Conservation (phyloP, 2,113 vertebrate genomes). For the Melanostigma gelatinosum region DNA sequence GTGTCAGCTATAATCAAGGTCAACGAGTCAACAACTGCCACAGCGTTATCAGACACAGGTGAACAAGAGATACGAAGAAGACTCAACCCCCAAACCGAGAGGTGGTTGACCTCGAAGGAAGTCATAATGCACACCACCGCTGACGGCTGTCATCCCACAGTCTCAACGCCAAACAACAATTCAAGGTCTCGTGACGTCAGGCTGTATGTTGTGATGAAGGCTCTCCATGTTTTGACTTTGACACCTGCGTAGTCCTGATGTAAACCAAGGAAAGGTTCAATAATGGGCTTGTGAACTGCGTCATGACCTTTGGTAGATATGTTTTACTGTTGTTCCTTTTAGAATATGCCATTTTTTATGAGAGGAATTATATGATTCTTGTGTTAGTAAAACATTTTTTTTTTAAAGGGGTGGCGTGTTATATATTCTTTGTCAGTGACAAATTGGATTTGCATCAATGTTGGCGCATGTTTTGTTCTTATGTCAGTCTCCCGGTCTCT, state of each 20-base stretch:
- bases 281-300: background rate
- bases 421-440: background rate
- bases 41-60: slow-evolving; percentile 38
- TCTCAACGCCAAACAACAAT: slow-evolving; percentile 25
- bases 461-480: background rate
- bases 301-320: background rate
- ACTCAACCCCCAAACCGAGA: slow-evolving; percentile 49
- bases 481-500: background rate
- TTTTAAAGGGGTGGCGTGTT: background rate
- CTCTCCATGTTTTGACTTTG: slow-evolving; percentile 29
- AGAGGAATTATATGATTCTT: background rate
- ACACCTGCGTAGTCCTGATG: background rate
- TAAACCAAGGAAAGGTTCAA: slow-evolving; percentile 13
- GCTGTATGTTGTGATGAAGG: slow-evolving; percentile 1
- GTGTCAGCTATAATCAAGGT: slow-evolving; percentile 29
- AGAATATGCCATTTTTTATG: background rate
- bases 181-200: slow-evolving; percentile 32
- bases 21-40: slow-evolving; percentile 22
- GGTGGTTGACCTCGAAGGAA: background rate
- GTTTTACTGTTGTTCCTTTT: background rate
- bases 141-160: background rate
- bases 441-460: background rate
- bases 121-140: background rate
- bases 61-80: slow-evolving; percentile 8
- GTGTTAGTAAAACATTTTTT: background rate